Conservation (phyloP, 2,888 invertebrate species). For the Noctuana brunneofusca region DNA sequence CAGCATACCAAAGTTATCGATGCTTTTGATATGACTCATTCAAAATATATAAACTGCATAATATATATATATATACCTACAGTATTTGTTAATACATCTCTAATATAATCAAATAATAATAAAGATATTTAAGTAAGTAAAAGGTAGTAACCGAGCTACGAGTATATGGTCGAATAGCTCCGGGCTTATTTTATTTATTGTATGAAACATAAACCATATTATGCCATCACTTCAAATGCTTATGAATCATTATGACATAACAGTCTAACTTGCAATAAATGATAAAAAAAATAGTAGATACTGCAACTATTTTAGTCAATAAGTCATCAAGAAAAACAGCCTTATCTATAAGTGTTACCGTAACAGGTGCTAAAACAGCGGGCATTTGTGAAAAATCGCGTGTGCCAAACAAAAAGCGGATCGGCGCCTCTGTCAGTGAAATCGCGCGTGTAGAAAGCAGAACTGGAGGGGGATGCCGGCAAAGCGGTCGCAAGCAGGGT, state of each 20-base stretch:
- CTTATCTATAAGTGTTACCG: constrained; percentile 39
- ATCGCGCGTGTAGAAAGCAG: constrained; percentile 81
- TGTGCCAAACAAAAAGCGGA: constrained; percentile 60
- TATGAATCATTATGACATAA: constrained; percentile 1
- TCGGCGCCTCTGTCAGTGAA: constrained; percentile 67
- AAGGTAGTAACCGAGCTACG: too few relatives aligned
- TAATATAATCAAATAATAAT: not conserved
- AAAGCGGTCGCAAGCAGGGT: constrained; percentile 2
- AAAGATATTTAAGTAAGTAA: not conserved
- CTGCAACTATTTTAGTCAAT: not conserved
- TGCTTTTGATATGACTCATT: too few relatives aligned
- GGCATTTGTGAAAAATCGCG: constrained; percentile 71
- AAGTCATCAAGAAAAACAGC: constrained; percentile 1
- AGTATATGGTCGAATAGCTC: too few relatives aligned
- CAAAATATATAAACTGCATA: too few relatives aligned
- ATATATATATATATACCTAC: too few relatives aligned
- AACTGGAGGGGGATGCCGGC: constrained; percentile 67
- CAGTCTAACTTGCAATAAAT: not conserved
- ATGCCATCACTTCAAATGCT: not conserved
- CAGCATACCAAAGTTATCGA: too few relatives aligned
- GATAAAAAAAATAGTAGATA: not conserved
- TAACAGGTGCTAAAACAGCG: constrained; percentile 57
- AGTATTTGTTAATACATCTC: constrained; percentile 46
- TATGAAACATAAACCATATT: too few relatives aligned
- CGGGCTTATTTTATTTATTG: too few relatives aligned